phyloP scores from a whole-genome alignment of 2,797 vertebrate genomes.

The Siniperca scherzeri region DNA sequence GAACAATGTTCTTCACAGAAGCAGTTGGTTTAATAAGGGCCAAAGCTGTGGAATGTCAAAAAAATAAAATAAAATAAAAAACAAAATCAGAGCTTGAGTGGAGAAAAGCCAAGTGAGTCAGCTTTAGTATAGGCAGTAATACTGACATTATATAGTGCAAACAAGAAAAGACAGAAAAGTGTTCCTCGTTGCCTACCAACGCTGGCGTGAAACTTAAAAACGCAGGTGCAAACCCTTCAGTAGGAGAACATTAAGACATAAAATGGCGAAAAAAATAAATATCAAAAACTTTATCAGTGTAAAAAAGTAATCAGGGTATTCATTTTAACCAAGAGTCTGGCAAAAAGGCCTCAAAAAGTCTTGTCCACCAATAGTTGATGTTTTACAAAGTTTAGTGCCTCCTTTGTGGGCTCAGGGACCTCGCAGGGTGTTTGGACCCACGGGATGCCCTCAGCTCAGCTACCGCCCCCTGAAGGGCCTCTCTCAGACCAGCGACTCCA shows the following conservation, averaged over 20 bases:
- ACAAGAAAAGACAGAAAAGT: slow-evolving; percentile 91
- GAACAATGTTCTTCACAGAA: slow-evolving; percentile 62
- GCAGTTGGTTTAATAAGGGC: slow-evolving; percentile 57
- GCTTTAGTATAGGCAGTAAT: slow-evolving; percentile 96
- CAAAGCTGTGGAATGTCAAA: slow-evolving; percentile 73
- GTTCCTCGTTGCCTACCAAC: slow-evolving; percentile 88
- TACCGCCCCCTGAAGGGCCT: slow-evolving; percentile 9
- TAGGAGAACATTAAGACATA: slow-evolving; percentile 99
- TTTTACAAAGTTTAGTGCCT: slow-evolving; percentile 93
- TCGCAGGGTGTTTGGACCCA: slow-evolving; percentile 17
- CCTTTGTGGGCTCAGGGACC: slow-evolving; percentile 66
- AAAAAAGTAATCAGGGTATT: slow-evolving; percentile 99
- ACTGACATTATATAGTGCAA: slow-evolving; percentile 99
- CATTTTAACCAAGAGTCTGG: slow-evolving; percentile 98
- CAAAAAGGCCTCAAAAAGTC: slow-evolving; percentile 99
- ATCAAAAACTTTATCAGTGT: slow-evolving; percentile 99
- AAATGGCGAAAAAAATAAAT: slow-evolving; percentile 98
- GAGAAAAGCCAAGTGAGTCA: slow-evolving; percentile 85
- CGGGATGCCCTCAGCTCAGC: slow-evolving; percentile 44
- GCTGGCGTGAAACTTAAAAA: slow-evolving; percentile 91
- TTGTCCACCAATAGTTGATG: slow-evolving; percentile 89
- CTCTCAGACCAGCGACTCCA: slow-evolving; percentile 94
- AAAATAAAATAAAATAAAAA: background rate
- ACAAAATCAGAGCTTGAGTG: slow-evolving; percentile 77
- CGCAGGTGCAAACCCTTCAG: slow-evolving; percentile 95